phyloP scores from a whole-genome alignment of 92 coral and sea anemone species.

The Zoanthus solanderi region DNA sequence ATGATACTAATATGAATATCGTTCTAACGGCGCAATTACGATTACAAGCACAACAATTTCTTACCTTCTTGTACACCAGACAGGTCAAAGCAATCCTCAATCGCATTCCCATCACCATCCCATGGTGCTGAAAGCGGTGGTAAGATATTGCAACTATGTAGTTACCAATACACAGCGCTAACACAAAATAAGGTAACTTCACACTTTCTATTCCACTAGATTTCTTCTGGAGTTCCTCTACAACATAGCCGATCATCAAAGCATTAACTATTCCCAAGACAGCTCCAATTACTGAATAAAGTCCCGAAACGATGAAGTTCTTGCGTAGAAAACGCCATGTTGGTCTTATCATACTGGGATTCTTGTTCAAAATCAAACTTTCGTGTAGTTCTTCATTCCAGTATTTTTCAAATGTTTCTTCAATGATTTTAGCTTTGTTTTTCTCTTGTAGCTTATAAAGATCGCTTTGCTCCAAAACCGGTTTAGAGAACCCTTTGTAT shows the following conservation, averaged over 20 bases:
- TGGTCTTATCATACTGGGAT: not conserved
- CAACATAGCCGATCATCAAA: slow-evolving; percentile 22
- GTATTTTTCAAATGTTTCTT: slow-evolving; percentile 10
- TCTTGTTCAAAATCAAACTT: not conserved
- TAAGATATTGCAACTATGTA: not conserved
- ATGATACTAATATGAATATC: not conserved
- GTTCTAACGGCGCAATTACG: not conserved
- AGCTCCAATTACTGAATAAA: not conserved
- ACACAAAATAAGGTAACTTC: not conserved
- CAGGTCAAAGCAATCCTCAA: not conserved
- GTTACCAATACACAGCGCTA: slow-evolving; percentile 13
- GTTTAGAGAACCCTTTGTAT: slow-evolving; percentile 22
- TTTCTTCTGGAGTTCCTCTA: not conserved
- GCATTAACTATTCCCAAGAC: slow-evolving; percentile 12
- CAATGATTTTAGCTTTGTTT: slow-evolving; percentile 1
- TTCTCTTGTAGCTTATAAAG: slow-evolving; percentile 13
- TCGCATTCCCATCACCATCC: slow-evolving; percentile 25
- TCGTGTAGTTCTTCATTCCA: slow-evolving; percentile 17
- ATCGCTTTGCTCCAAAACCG: not conserved
- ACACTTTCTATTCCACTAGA: not conserved
- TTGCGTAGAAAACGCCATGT: slow-evolving; percentile 16
- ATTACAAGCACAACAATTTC: not conserved
- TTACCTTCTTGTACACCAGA: slow-evolving; percentile 14
- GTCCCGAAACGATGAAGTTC: not conserved
- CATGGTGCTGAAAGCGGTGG: slow-evolving; percentile 8